Evolutionary conservation across 1,140 invertebrate species (phyloP), one percentile per base, ranked within the genome.

Genomic region (Pomacea maculata): DNA sequence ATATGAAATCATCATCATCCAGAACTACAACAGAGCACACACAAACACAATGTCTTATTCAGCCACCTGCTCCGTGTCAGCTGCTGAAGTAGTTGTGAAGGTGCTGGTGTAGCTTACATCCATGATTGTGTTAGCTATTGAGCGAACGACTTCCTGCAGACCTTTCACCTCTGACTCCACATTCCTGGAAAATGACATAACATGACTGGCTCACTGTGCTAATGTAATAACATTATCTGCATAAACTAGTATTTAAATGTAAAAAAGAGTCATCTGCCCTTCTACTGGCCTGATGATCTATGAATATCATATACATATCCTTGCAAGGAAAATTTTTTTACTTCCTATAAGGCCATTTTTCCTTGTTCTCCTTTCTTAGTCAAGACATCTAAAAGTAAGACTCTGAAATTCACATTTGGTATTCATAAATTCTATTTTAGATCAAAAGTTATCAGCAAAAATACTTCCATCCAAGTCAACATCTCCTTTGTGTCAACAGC

Each of bases 141-240:
- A 88, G 55, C 85, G 85, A 25, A 89, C 86, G 15, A 87, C 87
- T 61, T 87, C 82, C 61, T 83, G 80, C 52, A 89, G 79, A 55
- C 86, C 87, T 61, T 85, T 80, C n/a, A 88, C 87, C 63, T 87
- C 87, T 21, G 82, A 80, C 70, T 89, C 87, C 52, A 89, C 83
- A 73, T 72, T 80, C 78, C 88, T 89, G 84, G 25, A 84, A 85
- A 65, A 80, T 5, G 25, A 80, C 29, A 75, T 15, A 34, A 14
- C 52, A 34, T 52, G 34, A 65, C 21, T 21, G 9, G 68, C 17
- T 57, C 34, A 70, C 61, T 12, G 9, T 34, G 21, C 21, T 17
- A 21, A n/a, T 15, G 11, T 63, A 57, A 15, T n/a, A 61, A 52
- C 29, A 29, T 72, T 55, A n/a, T 21, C 7, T 25, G 34, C 25